phyloP scores from a whole-genome alignment of 2,113 vertebrate species.

The Hydrochoerus hydrochaeris region DNA sequence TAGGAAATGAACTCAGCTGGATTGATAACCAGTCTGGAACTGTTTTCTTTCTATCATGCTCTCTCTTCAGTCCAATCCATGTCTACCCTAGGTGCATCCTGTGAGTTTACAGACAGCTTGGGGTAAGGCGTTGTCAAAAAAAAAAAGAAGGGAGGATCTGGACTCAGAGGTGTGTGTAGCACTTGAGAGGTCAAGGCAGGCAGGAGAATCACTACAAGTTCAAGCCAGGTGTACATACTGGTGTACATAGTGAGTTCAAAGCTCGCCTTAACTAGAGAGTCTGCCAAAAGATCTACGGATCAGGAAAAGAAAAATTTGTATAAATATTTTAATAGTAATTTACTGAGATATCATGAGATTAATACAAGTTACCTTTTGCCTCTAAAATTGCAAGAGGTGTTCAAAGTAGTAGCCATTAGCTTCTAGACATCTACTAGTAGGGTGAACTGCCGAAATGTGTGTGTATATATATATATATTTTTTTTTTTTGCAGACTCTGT shows the following conservation, averaged over 20 bases:
- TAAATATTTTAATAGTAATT: background rate
- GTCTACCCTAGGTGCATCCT: background rate
- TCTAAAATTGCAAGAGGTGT: background rate
- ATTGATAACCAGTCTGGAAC: background rate
- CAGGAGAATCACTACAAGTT: background rate
- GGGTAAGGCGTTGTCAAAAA: background rate
- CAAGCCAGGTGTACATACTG: too few species aligned
- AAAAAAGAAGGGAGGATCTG: background rate
- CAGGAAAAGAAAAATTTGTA: background rate
- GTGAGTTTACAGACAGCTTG: background rate
- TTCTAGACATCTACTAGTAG: background rate
- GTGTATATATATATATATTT: too few species aligned
- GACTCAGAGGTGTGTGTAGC: background rate
- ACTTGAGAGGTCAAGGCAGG: background rate
- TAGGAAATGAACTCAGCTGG: background rate
- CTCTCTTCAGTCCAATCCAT: background rate
- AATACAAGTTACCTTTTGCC: background rate
- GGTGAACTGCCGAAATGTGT: background rate
- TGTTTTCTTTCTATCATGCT: background rate
- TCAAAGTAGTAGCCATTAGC: background rate
- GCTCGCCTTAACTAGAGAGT: background rate
- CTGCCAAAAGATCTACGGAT: background rate
- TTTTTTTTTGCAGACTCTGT: background rate
- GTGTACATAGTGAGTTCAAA: background rate
- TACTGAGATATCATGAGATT: background rate